Conservation (phyloP, 2,797 vertebrate species). For the Sebastes flavidus region DNA sequence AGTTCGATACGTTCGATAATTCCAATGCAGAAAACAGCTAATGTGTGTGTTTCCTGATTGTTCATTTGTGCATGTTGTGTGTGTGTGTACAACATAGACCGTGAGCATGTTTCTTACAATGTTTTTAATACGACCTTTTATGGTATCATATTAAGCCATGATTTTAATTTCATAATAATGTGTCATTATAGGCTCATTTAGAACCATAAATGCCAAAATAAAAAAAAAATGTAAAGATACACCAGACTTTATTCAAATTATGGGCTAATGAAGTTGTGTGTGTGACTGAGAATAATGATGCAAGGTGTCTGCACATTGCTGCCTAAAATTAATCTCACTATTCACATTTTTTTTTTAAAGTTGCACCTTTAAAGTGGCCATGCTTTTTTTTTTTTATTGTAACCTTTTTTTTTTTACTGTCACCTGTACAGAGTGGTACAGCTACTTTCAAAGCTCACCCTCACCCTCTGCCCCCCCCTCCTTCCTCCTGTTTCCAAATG, state of each 20-base stretch:
- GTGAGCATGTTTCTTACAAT: not conserved
- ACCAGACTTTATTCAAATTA: not conserved
- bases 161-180: not conserved
- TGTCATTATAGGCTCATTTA: not conserved
- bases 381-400: not conserved
- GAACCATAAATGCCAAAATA: not conserved
- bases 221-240: not conserved
- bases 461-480: constrained; percentile 83
- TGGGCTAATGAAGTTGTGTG: constrained; percentile 26
- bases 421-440: constrained; percentile 91
- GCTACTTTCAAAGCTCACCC: constrained; percentile 57
- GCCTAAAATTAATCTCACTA: not conserved
- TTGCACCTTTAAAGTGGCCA: not conserved
- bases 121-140: not conserved
- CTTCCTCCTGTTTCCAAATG: constrained; percentile 89
- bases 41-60: constrained; percentile 4
- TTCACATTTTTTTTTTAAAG: not conserved
- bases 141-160: not conserved
- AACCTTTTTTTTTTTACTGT: constrained; percentile 63
- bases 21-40: not conserved
- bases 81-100: not conserved
- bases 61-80: not conserved
- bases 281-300: constrained; percentile 11
- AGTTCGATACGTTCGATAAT: not conserved
- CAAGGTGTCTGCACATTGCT: constrained; percentile 5